These are phyloP conservation scores for Nothoprocta perdicaria DNA, from an alignment of 2,113 vertebrate species.

Conservation along the genomic window DNA sequence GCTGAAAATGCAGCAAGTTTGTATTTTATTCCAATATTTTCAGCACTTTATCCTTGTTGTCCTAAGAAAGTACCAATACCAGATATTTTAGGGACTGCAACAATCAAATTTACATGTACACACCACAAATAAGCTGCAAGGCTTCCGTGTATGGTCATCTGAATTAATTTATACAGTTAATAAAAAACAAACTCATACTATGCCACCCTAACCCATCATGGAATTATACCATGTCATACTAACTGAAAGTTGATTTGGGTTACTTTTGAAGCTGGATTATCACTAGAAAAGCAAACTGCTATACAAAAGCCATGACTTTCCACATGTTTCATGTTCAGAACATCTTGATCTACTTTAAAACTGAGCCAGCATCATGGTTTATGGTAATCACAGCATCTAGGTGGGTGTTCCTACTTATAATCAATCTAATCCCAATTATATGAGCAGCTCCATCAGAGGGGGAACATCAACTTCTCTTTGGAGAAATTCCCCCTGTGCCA, in stretches of 20 bases:
- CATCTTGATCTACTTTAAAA: background rate
- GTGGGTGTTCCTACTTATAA: background rate
- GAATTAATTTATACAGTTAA: background rate
- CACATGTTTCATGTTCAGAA: background rate
- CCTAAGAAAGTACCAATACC: accelerated
- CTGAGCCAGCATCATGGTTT: no score
- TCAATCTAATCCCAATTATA: background rate
- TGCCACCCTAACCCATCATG: no score
- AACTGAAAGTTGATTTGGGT: background rate
- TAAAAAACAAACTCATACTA: background rate
- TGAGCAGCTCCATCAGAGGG: background rate
- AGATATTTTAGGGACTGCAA: accelerated
- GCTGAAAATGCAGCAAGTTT: background rate
- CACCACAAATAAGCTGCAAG: background rate
- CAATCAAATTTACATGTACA: background rate
- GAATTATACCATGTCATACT: background rate
- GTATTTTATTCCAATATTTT: background rate
- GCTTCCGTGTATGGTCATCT: background rate
- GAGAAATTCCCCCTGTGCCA: background rate
- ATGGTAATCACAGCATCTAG: background rate
- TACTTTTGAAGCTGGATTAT: background rate
- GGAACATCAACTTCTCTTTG: background rate
- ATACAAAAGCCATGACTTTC: background rate
- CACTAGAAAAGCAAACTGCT: conserved; percentile 24
- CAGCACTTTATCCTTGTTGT: background rate